phyloP scores from a whole-genome alignment of 1,140 invertebrate genomes.

The Phymastichus coffea region DNA sequence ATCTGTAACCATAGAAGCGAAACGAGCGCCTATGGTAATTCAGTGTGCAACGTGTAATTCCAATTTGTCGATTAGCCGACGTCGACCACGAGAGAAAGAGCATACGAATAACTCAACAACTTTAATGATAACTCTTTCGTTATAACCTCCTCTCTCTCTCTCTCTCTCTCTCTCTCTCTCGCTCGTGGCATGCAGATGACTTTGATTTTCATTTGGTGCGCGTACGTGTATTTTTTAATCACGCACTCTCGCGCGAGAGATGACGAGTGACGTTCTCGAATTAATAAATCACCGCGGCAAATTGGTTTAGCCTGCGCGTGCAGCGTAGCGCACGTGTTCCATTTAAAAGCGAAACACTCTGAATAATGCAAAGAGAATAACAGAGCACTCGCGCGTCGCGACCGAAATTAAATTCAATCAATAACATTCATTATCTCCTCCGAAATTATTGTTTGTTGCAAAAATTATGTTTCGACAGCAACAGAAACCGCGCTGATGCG shows the following conservation, averaged over 20 bases:
- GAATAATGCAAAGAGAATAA: no score
- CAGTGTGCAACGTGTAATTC: constrained; percentile 37
- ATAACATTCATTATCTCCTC: no score
- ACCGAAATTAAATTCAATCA: no score
- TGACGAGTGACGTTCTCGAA: not conserved
- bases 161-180: not conserved
- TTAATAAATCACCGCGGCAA: not conserved
- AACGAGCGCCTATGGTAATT: no score
- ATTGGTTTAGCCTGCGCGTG: not conserved
- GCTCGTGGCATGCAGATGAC: not conserved
- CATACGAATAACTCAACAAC: constrained; percentile 38
- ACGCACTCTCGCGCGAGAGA: no score
- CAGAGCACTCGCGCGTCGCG: no score
- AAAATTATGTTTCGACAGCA: no score
- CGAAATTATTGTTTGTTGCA: no score
- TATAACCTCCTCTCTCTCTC: not conserved
- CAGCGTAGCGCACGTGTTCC: not conserved
- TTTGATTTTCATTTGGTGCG: constrained; percentile 9
- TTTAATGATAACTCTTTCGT: constrained; percentile 11
- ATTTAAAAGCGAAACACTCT: not conserved
- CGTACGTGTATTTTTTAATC: constrained; percentile 10
- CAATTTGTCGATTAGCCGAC: constrained; percentile 39
- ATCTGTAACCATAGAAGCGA: no score
- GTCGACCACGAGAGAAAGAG: no score
- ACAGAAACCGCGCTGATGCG: no score